phyloP scores from a whole-genome alignment of 2,113 vertebrate species.

The Struthio camelus region DNA sequence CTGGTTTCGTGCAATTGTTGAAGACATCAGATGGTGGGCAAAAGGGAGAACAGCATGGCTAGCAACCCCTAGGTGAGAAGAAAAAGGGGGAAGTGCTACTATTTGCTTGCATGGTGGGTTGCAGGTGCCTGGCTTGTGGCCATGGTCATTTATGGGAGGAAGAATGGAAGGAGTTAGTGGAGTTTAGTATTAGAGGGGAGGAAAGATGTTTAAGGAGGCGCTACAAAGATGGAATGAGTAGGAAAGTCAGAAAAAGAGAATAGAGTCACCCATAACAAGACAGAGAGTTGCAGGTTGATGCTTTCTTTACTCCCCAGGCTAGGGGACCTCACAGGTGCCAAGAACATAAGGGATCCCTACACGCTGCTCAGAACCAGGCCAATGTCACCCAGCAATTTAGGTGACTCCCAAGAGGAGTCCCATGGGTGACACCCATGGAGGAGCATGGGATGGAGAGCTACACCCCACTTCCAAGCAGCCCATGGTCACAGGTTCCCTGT shows the following conservation, averaged over 20 bases:
- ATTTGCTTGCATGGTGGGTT: neutral
- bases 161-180: neutral
- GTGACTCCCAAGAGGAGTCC: neutral
- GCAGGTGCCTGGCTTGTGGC: neutral
- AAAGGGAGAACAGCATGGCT: neutral
- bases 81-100: neutral
- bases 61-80: neutral
- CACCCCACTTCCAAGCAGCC: neutral
- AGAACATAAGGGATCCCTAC: neutral
- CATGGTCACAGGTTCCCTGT: neutral
- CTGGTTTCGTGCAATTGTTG: neutral
- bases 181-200: neutral
- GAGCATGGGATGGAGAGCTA: rapidly evolving
- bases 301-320: neutral
- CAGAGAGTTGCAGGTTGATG: neutral
- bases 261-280: neutral
- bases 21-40: neutral
- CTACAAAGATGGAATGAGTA: neutral
- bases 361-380: neutral
- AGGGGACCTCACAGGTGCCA: neutral
- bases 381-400: neutral
- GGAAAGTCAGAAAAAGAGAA: neutral
- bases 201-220: neutral
- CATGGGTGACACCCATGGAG: no score
- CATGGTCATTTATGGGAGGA: neutral